Evolutionary conservation across 2,797 vertebrate species (phyloP).

Genomic region (Adelosebastes latens): DNA sequence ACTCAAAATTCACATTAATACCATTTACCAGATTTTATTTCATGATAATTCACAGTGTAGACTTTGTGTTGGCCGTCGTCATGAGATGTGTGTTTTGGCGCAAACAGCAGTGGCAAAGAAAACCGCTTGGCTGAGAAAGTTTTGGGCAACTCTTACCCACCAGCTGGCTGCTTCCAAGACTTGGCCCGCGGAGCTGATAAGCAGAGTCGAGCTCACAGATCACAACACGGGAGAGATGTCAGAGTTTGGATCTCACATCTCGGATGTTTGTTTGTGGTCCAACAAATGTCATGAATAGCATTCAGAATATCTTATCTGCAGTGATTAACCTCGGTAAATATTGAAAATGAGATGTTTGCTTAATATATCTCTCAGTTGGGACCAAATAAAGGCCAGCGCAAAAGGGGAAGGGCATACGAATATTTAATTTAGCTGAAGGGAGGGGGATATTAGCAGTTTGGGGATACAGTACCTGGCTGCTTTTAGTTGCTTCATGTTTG

Average conservation of each 20-base stretch:
- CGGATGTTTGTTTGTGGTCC: slow-evolving; percentile 20
- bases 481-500: background rate
- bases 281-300: slow-evolving; percentile 14
- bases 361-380: background rate
- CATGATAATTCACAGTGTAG: slow-evolving; percentile 3
- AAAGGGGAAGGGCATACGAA: background rate
- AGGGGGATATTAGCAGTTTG: background rate
- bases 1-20: slow-evolving; percentile 1
- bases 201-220: slow-evolving; percentile 40
- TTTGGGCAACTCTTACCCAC: slow-evolving; percentile 54
- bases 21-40: slow-evolving; percentile 8
- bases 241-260: slow-evolving; percentile 30
- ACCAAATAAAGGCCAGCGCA: background rate
- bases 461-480: background rate
- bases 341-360: slow-evolving; percentile 13
- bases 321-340: slow-evolving; percentile 42
- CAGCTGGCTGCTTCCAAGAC: slow-evolving; percentile 64
- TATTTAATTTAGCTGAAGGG: background rate
- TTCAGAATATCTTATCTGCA: slow-evolving; percentile 13
- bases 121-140: slow-evolving; percentile 48
- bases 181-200: slow-evolving; percentile 44
- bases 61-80: slow-evolving; percentile 16
- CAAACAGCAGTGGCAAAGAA: slow-evolving; percentile 25
- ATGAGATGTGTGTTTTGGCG: slow-evolving; percentile 63
- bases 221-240: slow-evolving; percentile 28